phyloP scores from a whole-genome alignment of 2,888 invertebrate species.

The Ypsolopha sequella region DNA sequence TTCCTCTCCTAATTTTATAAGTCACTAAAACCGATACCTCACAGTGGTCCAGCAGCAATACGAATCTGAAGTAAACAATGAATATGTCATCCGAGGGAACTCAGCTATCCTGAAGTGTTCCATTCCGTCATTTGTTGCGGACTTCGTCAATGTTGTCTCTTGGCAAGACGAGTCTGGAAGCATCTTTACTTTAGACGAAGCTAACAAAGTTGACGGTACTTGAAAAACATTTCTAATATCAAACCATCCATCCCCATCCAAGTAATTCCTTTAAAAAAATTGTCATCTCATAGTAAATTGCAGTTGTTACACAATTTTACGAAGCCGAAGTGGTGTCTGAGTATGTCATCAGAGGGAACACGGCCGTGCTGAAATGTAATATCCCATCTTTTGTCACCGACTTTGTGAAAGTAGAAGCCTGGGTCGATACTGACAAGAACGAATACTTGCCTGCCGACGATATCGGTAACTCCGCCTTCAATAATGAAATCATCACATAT shows the following conservation, averaged over 20 bases:
- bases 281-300: slow-evolving; percentile 9
- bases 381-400: slow-evolving; percentile 93
- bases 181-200: slow-evolving; percentile 39
- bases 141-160: slow-evolving; percentile 89
- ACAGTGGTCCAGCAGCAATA: slow-evolving; percentile 92
- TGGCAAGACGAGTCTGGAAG: slow-evolving; percentile 87
- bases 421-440: slow-evolving; percentile 77
- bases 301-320: slow-evolving; percentile 91
- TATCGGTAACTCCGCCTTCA: slow-evolving; percentile 72
- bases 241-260: slow-evolving; percentile 7
- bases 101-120: slow-evolving; percentile 90
- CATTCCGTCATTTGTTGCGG: slow-evolving; percentile 92
- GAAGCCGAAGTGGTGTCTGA: slow-evolving; percentile 91
- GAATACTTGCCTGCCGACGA: slow-evolving; percentile 78
- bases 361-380: slow-evolving; percentile 89
- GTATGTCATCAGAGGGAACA: slow-evolving; percentile 90
- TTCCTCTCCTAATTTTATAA: background rate
- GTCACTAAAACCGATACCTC: slow-evolving; percentile 6
- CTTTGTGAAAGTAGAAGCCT: slow-evolving; percentile 90
- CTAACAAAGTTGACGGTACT: slow-evolving; percentile 48
- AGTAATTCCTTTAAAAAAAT: background rate
- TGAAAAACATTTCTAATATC: background rate
- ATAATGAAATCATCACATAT: background rate
- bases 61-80: slow-evolving; percentile 92
- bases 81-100: slow-evolving; percentile 91